Percentiles rank a stretch among this genome's conserved stretches.
phyloP scores from a whole-genome alignment of 2,113 vertebrate species.

The Rhabdornis inornatus region DNA sequence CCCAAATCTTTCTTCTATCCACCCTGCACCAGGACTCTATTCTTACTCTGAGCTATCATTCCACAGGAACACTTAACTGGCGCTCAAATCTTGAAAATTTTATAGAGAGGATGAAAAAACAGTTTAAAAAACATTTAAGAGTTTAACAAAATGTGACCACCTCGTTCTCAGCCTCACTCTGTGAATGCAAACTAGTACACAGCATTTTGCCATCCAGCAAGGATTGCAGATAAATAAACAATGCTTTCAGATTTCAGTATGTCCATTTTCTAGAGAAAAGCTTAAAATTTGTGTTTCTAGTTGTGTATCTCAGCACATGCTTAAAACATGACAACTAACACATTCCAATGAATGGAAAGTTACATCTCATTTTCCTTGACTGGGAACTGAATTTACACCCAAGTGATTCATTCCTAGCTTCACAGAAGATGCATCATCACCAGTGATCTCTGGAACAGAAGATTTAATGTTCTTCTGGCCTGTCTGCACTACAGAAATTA shows the following conservation, averaged over 20 bases:
- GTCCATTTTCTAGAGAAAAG: not conserved
- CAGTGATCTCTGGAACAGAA: not conserved
- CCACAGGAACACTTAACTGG: not conserved
- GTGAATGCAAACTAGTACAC: not conserved
- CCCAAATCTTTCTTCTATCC: not conserved
- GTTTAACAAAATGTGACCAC: not conserved
- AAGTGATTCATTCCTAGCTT: not conserved
- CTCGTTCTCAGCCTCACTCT: not conserved
- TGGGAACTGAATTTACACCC: not conserved
- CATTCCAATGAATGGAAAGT: not conserved
- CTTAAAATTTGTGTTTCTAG: not conserved
- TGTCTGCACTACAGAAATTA: not conserved
- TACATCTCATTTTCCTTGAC: not conserved
- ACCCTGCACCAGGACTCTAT: not conserved
- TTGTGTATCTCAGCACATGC: not conserved
- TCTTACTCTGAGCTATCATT: not conserved
- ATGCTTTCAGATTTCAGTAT: not conserved
- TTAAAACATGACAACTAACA: not conserved
- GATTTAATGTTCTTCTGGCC: not conserved
- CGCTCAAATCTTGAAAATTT: not conserved
- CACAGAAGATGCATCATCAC: not conserved
- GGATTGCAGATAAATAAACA: not conserved
- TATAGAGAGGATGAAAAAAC: not conserved
- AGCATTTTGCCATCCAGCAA: not conserved
- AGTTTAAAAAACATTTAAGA: not conserved